Evolutionary conservation across 2,888 invertebrate species (phyloP).

Genomic region (Nephrotoma guestfalica): DNA sequence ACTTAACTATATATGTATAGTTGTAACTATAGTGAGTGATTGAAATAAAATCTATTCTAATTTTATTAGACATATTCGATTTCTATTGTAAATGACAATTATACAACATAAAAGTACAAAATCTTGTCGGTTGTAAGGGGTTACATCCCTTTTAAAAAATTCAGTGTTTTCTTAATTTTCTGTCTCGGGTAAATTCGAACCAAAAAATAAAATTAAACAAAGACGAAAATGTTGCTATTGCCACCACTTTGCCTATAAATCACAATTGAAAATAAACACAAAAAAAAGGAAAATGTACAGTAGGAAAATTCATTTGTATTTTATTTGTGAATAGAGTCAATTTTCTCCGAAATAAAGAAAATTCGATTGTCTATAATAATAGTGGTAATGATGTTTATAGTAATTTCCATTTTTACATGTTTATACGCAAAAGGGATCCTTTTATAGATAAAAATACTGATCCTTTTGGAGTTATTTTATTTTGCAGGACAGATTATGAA

Average conservation of each 20-base stretch:
- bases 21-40: no score
- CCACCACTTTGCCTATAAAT: neutral
- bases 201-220: neutral
- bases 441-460: neutral
- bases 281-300: neutral
- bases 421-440: neutral
- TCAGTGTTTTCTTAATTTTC: neutral
- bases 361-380: neutral
- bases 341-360: neutral
- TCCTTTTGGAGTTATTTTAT: neutral
- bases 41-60: no score
- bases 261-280: neutral
- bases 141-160: neutral
- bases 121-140: neutral
- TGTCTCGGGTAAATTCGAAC: neutral
- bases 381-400: neutral
- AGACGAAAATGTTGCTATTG: neutral
- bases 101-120: no score
- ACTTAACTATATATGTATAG: no score
- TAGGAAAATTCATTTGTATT: neutral
- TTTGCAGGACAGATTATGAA: neutral
- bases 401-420: neutral
- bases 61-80: no score
- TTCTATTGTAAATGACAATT: no score
- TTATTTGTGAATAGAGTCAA: neutral